Base-by-base conservation (phyloP, 2,797 vertebrate genomes). In the Helostoma temminkii region DNA sequence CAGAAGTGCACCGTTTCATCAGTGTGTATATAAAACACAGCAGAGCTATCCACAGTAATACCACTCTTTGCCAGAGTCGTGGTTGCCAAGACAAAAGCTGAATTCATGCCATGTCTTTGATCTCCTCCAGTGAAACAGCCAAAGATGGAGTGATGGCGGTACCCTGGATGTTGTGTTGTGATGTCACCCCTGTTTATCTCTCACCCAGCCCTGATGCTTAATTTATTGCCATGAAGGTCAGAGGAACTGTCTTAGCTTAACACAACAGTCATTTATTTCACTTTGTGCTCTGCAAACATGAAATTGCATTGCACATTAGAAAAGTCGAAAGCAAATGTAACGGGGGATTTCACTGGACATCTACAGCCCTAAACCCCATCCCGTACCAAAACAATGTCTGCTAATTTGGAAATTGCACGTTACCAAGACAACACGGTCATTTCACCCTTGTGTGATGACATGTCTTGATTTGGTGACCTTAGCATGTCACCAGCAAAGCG, bases 101-200 rank as follows among this genome's bases (percentile, higher is more conserved):
- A 81, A 86, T 18, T 32, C 22, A 11, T 3, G 42, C 74, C 62
- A 72, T 39, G 32, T 57, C 67, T 84, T 71, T 83, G 77, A 83
- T 80, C 66, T 66, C 43, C 9, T 67, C 60, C 34, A 30, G 80
- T 63, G 50, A 70, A 74, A 43, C 28, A 49, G 62, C 57, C 49
- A 54, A 41, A 74, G 70, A 60, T 26, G 52, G 63, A 56, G 54
- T 26, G 61, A 77, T 43, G 59, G 25, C 36, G 48, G 52, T 47
- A 26, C 63, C 24, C 41, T 21, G 47, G 48, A 50, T 69, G 74
- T 71, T 71, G 70, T 45, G 54, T 15, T 41, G 46, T 47, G 59
- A 64, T 56, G 58, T 55, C 58, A 54, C 66, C 12, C 32, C 39
- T 47, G 54, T 82, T 82, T 57, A 64, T 77, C 71, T 66, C 25